Base-by-base conservation (phyloP, 2,113 vertebrate genomes). In the Ameiurus melas region DNA sequence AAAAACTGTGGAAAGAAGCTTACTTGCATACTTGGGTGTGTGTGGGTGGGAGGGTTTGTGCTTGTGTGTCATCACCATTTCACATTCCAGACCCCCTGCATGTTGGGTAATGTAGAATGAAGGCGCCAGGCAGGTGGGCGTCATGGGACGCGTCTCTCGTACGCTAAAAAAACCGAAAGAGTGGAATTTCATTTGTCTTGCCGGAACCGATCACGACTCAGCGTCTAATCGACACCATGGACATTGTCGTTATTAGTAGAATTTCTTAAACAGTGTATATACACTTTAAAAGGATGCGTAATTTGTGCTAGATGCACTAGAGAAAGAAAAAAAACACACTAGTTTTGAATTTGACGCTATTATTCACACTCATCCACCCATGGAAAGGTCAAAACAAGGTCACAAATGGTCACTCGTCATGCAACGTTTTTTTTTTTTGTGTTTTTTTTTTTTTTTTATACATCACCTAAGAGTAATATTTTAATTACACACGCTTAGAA, bases 81-180 rank as follows among this genome's bases (percentile, higher is more conserved):
- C 94, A 93, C 93, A 96, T 97, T 96, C 96, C 95, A 92, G 92
- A 87, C 91, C 87, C 92, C 90, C 91, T 73, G 92, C 89, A 90
- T 94, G 96, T 96, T 51, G 86, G 95, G 91, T 93, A 94, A 94
- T 88, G 92, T 91, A 73, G 94, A 94, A 95, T 95, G 94, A 91
- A 86, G 93, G 94, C 95, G 94, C 94, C 92, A 10, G 91, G 19
- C 68, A 91, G 91, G 87, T 81, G 93, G 94, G 94, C 92, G 90
- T 88, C 80, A 85, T 43, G 30, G 30, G 33, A 60, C 51, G 5
- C 71, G 90, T 62, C 66, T 87, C 27, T 62, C 12, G 25, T 36
- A 33, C 0, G 16, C 70, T 83, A 51, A 83, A 87, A 75, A 62
- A n/a, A n/a, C n/a, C 8, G 14, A 73, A 20, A 3, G 53, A 39